phyloP scores from a whole-genome alignment of 2,888 invertebrate genomes.

The Ypsolopha scabrella region DNA sequence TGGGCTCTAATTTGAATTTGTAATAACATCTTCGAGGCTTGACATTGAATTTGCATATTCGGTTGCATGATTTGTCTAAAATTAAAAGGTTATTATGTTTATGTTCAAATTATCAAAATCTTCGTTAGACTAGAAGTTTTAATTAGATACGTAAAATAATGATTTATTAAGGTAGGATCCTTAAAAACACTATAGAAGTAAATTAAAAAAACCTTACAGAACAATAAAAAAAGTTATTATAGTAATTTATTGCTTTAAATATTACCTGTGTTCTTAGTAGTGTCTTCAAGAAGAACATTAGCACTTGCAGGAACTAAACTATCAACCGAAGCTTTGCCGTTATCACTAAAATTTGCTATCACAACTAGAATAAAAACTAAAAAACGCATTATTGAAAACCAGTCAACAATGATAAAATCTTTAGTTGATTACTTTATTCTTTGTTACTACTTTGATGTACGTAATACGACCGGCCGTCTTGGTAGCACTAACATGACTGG shows the following conservation, averaged over 20 bases:
- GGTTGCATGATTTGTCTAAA: conserved; percentile 51
- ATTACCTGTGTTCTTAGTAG: conserved; percentile 44
- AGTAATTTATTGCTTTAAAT: neutral
- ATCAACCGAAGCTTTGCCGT: conserved; percentile 55
- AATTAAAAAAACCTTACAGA: neutral
- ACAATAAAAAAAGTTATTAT: neutral
- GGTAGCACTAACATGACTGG: no score
- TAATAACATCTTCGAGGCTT: conserved; percentile 54
- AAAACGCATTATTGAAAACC: conserved; percentile 40
- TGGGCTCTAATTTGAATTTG: conserved; percentile 46
- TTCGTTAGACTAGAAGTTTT: no score
- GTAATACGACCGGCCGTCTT: no score
- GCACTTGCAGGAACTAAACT: conserved; percentile 37
- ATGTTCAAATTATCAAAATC: conserved; percentile 3
- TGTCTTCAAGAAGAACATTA: conserved; percentile 42
- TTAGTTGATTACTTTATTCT: neutral
- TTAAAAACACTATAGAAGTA: neutral
- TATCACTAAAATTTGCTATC: conserved; percentile 44
- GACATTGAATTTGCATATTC: conserved; percentile 64
- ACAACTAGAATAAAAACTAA: conserved; percentile 44
- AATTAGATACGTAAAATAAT: no score
- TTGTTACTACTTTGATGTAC: neutral
- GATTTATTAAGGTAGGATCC: no score
- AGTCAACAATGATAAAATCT: neutral
- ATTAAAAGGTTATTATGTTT: conserved; percentile 13